phyloP scores from a whole-genome alignment of 2,113 vertebrate species.

The Chunga burmeisteri region DNA sequence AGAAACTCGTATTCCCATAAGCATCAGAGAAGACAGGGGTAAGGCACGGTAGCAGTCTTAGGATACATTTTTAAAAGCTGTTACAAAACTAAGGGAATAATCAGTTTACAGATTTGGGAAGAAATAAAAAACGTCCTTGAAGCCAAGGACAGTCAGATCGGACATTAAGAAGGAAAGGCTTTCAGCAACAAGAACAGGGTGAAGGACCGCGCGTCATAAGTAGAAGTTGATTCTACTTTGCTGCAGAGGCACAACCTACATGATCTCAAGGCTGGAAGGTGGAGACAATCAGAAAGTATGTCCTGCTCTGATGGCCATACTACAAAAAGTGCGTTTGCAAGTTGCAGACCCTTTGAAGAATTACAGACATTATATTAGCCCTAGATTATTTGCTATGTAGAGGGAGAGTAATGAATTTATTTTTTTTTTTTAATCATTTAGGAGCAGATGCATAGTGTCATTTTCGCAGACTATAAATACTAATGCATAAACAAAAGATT shows the following conservation, averaged over 20 bases:
- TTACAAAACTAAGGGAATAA: background rate
- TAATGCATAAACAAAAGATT: background rate
- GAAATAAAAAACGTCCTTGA: background rate
- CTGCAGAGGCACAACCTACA: background rate
- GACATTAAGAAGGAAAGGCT: background rate
- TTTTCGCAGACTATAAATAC: background rate
- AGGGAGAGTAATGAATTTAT: background rate
- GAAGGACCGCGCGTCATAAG: background rate
- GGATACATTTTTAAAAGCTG: background rate
- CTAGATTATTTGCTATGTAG: background rate
- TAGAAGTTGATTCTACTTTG: background rate
- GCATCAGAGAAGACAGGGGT: background rate
- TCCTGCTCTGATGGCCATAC: background rate
- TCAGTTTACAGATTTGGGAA: background rate
- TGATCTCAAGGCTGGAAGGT: background rate
- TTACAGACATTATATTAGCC: background rate
- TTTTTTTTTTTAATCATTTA: background rate
- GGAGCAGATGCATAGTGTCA: background rate
- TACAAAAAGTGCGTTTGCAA: background rate
- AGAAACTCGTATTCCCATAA: background rate
- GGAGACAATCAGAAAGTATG: background rate
- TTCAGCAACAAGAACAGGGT: background rate
- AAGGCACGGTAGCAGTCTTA: background rate
- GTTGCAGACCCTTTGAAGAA: background rate
- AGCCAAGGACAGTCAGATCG: background rate